Evolutionary conservation across 64 coral and sea anemone species (phyloP), one percentile per base, ranked within the genome.

Genomic region (Pocillopora verrucosa): DNA sequence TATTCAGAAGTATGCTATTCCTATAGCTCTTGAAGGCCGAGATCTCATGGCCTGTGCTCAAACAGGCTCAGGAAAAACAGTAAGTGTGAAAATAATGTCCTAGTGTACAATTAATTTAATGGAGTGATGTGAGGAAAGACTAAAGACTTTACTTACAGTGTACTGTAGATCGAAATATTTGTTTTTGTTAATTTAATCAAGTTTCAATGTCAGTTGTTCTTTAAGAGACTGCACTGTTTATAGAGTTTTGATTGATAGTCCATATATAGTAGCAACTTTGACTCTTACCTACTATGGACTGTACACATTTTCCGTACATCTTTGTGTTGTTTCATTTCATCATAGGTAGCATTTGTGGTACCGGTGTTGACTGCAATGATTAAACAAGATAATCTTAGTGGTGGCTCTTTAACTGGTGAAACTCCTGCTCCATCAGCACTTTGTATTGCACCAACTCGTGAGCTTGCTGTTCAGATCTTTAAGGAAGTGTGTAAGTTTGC

Each of bases 41-140:
- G 97, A 99, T 76, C 75, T 99, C 19, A 99, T 99, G 97, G 97
- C 97, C 35, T 99, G 97, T 89, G 97, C 97, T 34, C 97, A 99
- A 26, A 99, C 97, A 38, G 97, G 97, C 3, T 99, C 97, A 14
- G 97, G 97, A 58, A 99, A 99, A 91, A 99, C 97, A 25, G 97
- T 99, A 91, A 93, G 92, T 83, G 59, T 5, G 36, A 9, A 73
- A 51, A 3, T 51, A 51, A 51, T 51, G 41, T 51, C 3, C 7
- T 4, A 51, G 3, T 51, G 41, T 51, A 51, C 41, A 51, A 51
- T 51, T 51, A 51, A 51, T 51, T 51, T 51, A 51, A 4, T 4
- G 41, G 41, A 7, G 41, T 51, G 41, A 51, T 51, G 41, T 7
- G 41, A 51, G 41, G 41, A 51, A 4, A 51, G 41, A 51, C 1